A percentile compares a stretch with the other conserved stretches of the same genome.
These are phyloP conservation scores for Oreochromis mossambicus DNA, from an alignment of 2,797 vertebrate genomes.

Conservation along the genomic window DNA sequence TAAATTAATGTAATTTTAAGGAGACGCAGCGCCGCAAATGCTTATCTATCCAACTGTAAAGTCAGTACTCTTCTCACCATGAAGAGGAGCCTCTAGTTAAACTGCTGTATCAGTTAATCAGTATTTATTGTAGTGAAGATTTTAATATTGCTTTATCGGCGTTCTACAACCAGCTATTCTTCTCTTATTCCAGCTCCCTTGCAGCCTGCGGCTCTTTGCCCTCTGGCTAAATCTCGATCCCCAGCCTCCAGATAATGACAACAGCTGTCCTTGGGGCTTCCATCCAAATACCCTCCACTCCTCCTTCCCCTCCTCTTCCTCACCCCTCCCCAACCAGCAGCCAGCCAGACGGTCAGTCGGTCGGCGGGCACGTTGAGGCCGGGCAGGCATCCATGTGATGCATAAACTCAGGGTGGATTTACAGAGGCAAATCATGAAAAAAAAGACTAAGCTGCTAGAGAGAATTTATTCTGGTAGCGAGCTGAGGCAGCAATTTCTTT, in stretches of 20 bases:
- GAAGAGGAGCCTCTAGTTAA: background rate
- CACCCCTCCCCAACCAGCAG: background rate
- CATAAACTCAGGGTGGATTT: constrained; percentile 14
- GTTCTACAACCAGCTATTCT: background rate
- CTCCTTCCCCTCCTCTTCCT: background rate
- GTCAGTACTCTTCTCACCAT: background rate
- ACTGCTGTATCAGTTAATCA: background rate
- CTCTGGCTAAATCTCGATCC: constrained; percentile 38
- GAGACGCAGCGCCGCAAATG: background rate
- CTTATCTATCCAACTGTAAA: background rate
- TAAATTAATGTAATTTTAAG: background rate
- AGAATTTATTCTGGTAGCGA: background rate
- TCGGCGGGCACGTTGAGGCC: constrained; percentile 41
- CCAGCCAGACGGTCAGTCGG: constrained; percentile 55
- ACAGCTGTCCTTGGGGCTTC: constrained; percentile 62
- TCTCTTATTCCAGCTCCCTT: background rate
- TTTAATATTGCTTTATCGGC: background rate
- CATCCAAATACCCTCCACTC: background rate
- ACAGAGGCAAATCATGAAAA: background rate
- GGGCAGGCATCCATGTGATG: constrained; percentile 61
- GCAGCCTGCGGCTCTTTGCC: constrained; percentile 20
- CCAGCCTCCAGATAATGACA: constrained; percentile 48
- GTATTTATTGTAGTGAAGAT: background rate
- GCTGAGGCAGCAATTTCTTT: background rate
- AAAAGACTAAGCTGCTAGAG: background rate